phyloP scores from a whole-genome alignment of 2,888 invertebrate genomes.

The Ormyrus thymus region DNA sequence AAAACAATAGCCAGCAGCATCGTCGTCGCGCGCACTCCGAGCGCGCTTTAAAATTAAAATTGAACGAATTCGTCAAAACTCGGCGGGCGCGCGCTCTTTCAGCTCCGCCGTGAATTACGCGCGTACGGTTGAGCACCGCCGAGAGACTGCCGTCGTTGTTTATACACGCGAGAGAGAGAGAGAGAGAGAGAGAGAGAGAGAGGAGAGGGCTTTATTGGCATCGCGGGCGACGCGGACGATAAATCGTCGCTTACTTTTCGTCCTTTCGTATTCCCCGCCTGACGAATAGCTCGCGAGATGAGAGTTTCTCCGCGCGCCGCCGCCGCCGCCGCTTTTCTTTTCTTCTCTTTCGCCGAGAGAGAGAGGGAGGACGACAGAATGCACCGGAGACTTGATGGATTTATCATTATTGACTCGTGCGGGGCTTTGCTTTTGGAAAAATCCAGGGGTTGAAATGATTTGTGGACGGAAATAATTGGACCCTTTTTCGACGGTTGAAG shows the following conservation, averaged over 20 bases:
- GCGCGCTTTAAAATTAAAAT: too few species aligned
- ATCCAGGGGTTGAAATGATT: too few species aligned
- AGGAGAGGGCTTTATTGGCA: constrained; percentile 19
- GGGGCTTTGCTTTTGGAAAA: background rate
- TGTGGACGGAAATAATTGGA: too few species aligned
- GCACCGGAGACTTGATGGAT: constrained; percentile 33
- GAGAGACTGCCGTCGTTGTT: too few species aligned
- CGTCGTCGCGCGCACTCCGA: too few species aligned
- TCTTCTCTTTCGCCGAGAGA: constrained; percentile 6
- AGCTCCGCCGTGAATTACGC: too few species aligned
- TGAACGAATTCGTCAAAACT: too few species aligned
- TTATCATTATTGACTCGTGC: constrained; percentile 46
- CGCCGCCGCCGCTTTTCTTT: constrained; percentile 8
- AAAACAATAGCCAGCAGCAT: too few species aligned
- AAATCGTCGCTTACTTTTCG: constrained; percentile 42
- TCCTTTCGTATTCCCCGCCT: constrained; percentile 15
- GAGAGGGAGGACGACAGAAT: background rate
- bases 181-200: too few species aligned
- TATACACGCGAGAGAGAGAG: background rate
- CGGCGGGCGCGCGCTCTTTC: too few species aligned
- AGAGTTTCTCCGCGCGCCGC: constrained; percentile 21
- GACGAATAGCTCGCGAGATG: constrained; percentile 37
- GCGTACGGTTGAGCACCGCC: too few species aligned
- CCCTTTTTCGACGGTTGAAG: too few species aligned
- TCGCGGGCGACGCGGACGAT: constrained; percentile 7